phyloP scores from a whole-genome alignment of 2,797 vertebrate genomes.

The Sebastes kiyomatsui region DNA sequence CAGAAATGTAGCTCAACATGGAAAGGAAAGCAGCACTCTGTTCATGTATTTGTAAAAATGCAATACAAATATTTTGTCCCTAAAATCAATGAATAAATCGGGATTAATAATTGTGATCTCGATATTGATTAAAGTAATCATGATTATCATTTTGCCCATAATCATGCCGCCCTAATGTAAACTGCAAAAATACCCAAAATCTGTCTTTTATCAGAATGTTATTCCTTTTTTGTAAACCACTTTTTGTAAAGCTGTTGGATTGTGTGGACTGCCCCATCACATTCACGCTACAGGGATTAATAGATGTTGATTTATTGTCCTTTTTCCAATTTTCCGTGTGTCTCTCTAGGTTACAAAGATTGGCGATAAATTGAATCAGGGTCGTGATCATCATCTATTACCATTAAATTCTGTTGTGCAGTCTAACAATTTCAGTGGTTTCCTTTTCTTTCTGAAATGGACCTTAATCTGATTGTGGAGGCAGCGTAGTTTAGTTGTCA shows the following conservation, averaged over 20 bases:
- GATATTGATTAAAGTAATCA: too few species aligned
- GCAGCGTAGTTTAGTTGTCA: background rate
- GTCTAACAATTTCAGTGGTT: background rate
- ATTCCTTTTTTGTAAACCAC: background rate
- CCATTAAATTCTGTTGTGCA: background rate
- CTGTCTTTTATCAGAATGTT: background rate
- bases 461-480: conserved; percentile 5
- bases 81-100: too few species aligned
- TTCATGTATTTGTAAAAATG: too few species aligned
- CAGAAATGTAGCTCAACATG: too few species aligned
- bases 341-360: background rate
- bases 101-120: too few species aligned
- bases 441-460: background rate
- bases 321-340: conserved; percentile 1
- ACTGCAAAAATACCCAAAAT: background rate
- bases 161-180: too few species aligned
- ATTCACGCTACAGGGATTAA: conserved; percentile 10
- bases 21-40: too few species aligned
- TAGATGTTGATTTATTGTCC: conserved; percentile 15
- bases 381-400: conserved; percentile 7
- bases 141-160: too few species aligned
- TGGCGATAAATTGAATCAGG: background rate
- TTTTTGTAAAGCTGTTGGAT: background rate
- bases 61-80: too few species aligned
- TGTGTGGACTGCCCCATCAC: background rate